Evolutionary conservation across 2,888 invertebrate genomes (phyloP), one percentile per base, ranked within the genome.

Genomic region (Cryptocephalus primarius): DNA sequence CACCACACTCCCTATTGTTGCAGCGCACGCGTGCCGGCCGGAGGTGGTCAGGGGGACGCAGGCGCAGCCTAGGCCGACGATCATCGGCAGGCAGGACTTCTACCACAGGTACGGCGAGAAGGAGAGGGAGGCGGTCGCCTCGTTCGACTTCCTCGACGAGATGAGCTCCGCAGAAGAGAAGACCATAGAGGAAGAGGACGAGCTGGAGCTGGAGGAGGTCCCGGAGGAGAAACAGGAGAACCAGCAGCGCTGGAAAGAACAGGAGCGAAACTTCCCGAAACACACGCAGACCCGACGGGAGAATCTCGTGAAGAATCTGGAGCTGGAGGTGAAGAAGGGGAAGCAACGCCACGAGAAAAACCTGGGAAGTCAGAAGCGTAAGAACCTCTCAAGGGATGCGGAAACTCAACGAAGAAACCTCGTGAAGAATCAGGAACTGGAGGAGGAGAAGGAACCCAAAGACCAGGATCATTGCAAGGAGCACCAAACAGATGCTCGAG

Each of bases 131-230:
- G 86, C 86, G 52, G 83, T 87, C 57, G 82, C 85, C 52, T 80
- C 79, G 60, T 87, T 87, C 73, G 85, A 86, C 73, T 87, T 87
- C 74, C 77, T 87, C 59, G 82, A 86, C 69, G 82, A 82, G 61
- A 70, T 83, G 59, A 63, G 65, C 48, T 60, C 62, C 4, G 57
- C 61, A 8, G 63, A 62, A 49, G 61, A 63, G 46, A 62, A 62
- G 11, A 36, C 60, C 40, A 61, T 55, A 48, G 64, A 63, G 49
- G 63, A 62, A n/a, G 48, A 65, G 8, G 64, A 65, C 39, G 64
- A 64, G 11, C 48, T 45, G 34, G 48, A 50, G n/a, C 53, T 52
- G 31, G 52, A 50, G 12, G 54, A 55, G 12, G 11, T 36, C 36
- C 12, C 2, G 22, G 3, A 22, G 22, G 12, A 9, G n/a, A 12